A percentile compares a stretch with the other conserved stretches of the same genome.
These are phyloP conservation scores for Tetraneura akinire DNA, from an alignment of 1,140 invertebrate species.

Conservation along the genomic window DNA sequence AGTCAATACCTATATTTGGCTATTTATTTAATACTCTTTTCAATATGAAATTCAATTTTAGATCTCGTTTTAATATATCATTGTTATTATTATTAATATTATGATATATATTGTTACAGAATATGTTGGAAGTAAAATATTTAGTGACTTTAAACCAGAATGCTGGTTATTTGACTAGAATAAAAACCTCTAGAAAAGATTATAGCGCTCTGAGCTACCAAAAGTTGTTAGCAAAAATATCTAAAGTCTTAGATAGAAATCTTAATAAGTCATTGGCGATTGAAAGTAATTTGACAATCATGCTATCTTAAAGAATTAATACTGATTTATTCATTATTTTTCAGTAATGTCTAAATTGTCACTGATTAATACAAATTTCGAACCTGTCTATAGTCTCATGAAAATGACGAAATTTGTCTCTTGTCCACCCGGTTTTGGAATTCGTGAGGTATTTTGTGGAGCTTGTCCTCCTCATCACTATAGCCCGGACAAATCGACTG, in stretches of 20 bases:
- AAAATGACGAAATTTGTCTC: not conserved
- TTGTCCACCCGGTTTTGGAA: not conserved
- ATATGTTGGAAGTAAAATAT: conserved; percentile 7
- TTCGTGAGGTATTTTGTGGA: conserved; percentile 1
- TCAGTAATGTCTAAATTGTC: not conserved
- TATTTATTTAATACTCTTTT: too few species aligned
- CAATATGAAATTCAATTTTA: too few species aligned
- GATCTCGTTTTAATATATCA: too few species aligned
- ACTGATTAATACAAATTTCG: not conserved
- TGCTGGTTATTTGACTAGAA: not conserved
- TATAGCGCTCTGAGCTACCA: not conserved
- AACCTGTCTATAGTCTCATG: not conserved
- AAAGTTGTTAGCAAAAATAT: conserved; percentile 23
- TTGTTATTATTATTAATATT: too few species aligned
- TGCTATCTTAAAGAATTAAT: too few species aligned
- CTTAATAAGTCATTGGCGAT: conserved; percentile 17
- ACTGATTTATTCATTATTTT: not conserved
- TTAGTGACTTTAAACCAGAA: conserved; percentile 4
- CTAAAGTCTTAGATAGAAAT: not conserved
- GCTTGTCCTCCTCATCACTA: conserved; percentile 28
- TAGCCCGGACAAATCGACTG: not conserved
- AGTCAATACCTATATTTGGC: too few species aligned
- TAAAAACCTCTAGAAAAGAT: not conserved
- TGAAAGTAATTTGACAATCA: not conserved
- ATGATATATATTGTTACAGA: too few species aligned